Percentiles rank a stretch among this genome's conserved stretches.
Evolutionary conservation across 2,113 vertebrate genomes (phyloP).

Genomic region (Meleagris gallopavo): DNA sequence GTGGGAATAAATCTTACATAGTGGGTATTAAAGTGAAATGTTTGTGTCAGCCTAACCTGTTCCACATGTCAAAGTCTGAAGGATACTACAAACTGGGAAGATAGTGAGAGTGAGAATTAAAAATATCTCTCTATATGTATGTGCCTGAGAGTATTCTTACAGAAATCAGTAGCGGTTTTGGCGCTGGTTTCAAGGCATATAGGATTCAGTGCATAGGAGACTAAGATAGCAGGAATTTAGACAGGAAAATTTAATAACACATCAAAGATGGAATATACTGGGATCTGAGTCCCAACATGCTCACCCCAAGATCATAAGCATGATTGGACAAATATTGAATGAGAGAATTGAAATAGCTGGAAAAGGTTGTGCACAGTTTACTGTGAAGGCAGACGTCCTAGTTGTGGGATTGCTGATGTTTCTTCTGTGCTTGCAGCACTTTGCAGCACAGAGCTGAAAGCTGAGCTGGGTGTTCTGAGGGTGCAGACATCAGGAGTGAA

Average conservation of each 20-base stretch:
- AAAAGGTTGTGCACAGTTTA: not conserved
- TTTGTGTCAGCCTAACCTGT: constrained; percentile 56
- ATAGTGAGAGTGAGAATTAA: not conserved
- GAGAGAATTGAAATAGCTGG: not conserved
- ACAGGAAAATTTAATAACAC: not conserved
- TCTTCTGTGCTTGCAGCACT: not conserved
- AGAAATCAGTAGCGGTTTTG: not conserved
- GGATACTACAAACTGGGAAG: not conserved
- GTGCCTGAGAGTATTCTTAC: not conserved
- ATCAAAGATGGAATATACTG: not conserved
- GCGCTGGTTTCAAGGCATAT: not conserved
- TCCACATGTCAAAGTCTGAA: constrained; percentile 38
- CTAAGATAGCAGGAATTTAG: not conserved
- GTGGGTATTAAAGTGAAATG: constrained; percentile 40
- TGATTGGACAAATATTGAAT: not conserved
- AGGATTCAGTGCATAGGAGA: not conserved
- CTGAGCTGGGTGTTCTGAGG: not conserved
- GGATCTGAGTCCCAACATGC: not conserved
- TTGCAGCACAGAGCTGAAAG: fast-evolving
- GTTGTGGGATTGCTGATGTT: not conserved
- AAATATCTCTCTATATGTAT: not conserved
- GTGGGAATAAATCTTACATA: constrained; percentile 58
- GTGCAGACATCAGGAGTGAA: not conserved
- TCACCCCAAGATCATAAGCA: not conserved
- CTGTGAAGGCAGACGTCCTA: not conserved